Base-by-base conservation (phyloP, 2,888 invertebrate species). In the Thereva unica region DNA sequence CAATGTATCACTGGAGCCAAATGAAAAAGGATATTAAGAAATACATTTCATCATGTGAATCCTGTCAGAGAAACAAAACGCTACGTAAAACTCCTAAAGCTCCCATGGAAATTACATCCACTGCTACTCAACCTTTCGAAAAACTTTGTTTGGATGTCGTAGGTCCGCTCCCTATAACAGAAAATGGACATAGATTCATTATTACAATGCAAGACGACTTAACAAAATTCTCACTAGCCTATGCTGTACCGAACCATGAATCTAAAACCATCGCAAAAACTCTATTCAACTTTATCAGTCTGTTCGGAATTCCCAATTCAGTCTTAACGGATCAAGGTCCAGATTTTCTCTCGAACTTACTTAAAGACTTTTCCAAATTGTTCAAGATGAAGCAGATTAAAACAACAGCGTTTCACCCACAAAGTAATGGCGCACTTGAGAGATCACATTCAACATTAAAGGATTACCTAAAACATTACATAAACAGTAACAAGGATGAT, bases 121-220 rank as follows among this genome's bases (percentile, higher is more conserved):
- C 76, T 5, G 71, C 71, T 4, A 66, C 70, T 10, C 65, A 72
- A 67, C 73, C 76, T 5, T 75, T 77, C 59, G 72, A 78, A 69
- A 68, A 71, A 67, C 44, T 76, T 64, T 67, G 70, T 12, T 10
- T 77, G 12, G 75, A 77, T 67, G 72, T 77, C 23, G 74, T 76
- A 10, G 75, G 75, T 54, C 75, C 75, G 1, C 66, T 76, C 59
- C 73, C 72, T 6, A 9, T 70, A 10, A 72, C 71, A 1, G 66
- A 71, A 67, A 66, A 70, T 45, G 72, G 53, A 8, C 35, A 53
- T 38, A 23, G 10, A 10, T 53, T n/a, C 37, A 23, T 75, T 34
- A 40, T 74, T 12, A 78, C 78, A 0, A 12, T 76, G 4, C 75
- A 77, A 72, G 76, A 78, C 55, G 75, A 77, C 66, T 64, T 76